These are phyloP conservation scores for Melipona beecheii DNA, from an alignment of 2,888 invertebrate genomes.

Conservation along the genomic window DNA sequence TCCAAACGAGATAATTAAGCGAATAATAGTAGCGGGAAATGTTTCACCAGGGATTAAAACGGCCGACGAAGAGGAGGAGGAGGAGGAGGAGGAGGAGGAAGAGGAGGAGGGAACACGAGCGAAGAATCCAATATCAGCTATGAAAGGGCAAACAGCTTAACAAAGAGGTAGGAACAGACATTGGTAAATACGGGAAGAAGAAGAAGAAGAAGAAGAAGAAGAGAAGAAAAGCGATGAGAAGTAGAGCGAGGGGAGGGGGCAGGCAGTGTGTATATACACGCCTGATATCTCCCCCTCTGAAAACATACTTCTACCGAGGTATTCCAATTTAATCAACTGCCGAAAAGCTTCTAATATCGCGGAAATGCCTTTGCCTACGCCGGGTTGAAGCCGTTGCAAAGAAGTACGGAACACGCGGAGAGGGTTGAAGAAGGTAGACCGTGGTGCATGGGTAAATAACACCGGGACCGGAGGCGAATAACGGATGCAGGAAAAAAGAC, in stretches of 20 bases:
- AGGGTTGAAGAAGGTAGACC: not conserved
- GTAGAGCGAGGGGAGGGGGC: not conserved
- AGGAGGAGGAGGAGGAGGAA: not conserved
- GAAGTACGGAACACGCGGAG: slow-evolving; percentile 3
- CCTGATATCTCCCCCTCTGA: slow-evolving; percentile 22
- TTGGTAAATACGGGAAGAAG: slow-evolving; percentile 5
- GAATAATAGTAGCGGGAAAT: slow-evolving; percentile 2
- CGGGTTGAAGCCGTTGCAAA: not conserved
- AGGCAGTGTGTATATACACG: not conserved
- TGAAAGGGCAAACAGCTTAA: slow-evolving; percentile 24
- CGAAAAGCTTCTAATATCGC: slow-evolving; percentile 57
- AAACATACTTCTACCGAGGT: slow-evolving; percentile 34
- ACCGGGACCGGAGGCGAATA: slow-evolving; percentile 20
- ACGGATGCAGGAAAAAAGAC: not conserved
- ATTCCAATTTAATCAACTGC: slow-evolving; percentile 60
- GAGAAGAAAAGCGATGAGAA: not conserved
- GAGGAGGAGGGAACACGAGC: too few species aligned
- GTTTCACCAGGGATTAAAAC: slow-evolving; percentile 19
- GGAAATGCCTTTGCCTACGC: slow-evolving; percentile 27
- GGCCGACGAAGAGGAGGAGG: not conserved
- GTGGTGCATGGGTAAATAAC: slow-evolving; percentile 27
- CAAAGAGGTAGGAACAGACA: slow-evolving; percentile 17
- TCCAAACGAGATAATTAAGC: not conserved
- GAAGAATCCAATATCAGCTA: slow-evolving; percentile 27
- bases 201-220: not conserved